Evolutionary conservation across 2,797 vertebrate genomes (phyloP).

Genomic region (Sebastes itinus): DNA sequence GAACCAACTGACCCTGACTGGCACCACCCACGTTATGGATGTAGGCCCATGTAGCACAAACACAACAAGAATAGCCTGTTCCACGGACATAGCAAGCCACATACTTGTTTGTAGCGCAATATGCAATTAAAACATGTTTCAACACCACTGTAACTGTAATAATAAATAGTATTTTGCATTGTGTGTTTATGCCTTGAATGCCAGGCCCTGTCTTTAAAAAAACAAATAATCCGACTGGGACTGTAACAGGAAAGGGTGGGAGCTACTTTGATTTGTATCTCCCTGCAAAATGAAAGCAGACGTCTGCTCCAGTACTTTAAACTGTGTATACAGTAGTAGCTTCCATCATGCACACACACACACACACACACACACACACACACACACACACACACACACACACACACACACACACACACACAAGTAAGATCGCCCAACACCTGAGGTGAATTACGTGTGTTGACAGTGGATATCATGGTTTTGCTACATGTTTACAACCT

Average conservation of each 20-base stretch:
- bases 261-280: constrained; percentile 49
- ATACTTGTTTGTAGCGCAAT: background rate
- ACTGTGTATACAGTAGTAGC: background rate
- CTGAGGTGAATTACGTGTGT: background rate
- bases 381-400: background rate
- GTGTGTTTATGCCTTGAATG: background rate
- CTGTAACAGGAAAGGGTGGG: constrained; percentile 64
- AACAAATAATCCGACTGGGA: constrained; percentile 14
- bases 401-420: background rate
- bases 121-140: background rate
- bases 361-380: background rate
- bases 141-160: background rate
- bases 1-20: background rate
- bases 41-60: background rate
- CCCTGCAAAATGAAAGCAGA: constrained; percentile 33
- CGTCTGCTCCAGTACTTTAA: constrained; percentile 17
- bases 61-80: background rate
- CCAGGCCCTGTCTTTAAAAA: background rate
- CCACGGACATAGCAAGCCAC: background rate
- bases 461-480: background rate
- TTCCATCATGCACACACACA: background rate
- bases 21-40: background rate
- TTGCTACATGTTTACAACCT: background rate
- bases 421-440: background rate
- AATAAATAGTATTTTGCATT: background rate